phyloP scores from a whole-genome alignment of 2,113 vertebrate species.

The Otolemur garnettii region DNA sequence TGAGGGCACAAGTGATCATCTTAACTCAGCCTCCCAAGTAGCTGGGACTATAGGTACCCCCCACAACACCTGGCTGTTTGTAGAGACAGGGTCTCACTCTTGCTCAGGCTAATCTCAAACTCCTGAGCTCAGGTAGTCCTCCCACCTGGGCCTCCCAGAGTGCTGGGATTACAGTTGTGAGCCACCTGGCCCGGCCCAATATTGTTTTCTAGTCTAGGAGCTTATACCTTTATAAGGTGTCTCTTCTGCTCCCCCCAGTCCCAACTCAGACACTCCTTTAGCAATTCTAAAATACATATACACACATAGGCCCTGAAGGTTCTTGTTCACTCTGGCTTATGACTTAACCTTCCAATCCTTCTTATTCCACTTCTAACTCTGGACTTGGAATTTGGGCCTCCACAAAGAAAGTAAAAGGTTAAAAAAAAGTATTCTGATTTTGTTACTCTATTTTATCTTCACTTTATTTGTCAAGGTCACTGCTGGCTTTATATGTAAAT shows the following conservation, averaged over 20 bases:
- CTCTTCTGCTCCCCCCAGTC: not conserved
- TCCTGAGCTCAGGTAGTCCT: too few species aligned
- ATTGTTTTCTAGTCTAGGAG: not conserved
- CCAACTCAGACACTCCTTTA: not conserved
- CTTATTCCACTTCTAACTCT: not conserved
- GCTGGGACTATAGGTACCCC: too few species aligned
- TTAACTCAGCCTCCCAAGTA: too few species aligned
- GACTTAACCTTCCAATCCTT: not conserved
- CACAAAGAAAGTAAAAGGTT: not conserved
- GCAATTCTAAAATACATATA: not conserved
- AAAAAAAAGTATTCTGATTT: not conserved
- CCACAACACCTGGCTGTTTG: too few species aligned
- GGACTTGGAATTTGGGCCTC: not conserved
- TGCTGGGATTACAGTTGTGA: too few species aligned
- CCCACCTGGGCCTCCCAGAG: too few species aligned
- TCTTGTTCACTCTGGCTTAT: not conserved
- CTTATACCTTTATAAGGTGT: not conserved
- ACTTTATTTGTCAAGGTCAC: not conserved
- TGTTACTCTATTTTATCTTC: not conserved
- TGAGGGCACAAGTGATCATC: too few species aligned
- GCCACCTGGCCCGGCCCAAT: too few species aligned
- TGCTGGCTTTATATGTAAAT: not conserved
- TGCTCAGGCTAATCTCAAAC: too few species aligned
- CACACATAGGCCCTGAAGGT: accelerated
- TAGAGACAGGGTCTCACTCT: too few species aligned